These are phyloP conservation scores for Lasioglossum malachurum DNA, from an alignment of 2,888 invertebrate genomes.

Conservation along the genomic window DNA sequence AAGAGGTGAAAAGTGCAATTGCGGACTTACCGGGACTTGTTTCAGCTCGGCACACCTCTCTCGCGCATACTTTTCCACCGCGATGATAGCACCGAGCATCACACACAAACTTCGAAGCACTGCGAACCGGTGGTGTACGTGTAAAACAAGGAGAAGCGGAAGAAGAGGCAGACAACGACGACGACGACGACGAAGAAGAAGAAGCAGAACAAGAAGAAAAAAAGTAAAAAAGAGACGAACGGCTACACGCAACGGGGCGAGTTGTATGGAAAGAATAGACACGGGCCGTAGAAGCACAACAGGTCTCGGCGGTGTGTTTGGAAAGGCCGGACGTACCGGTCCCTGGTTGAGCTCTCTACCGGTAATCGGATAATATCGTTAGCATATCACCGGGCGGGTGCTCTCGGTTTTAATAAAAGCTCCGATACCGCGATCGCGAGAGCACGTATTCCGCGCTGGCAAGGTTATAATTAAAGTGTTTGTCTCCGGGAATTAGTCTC, in stretches of 20 bases:
- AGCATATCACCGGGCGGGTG: constrained; percentile 19
- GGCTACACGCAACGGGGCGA: background rate
- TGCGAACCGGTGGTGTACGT: background rate
- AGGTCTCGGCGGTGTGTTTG: background rate
- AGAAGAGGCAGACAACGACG: background rate
- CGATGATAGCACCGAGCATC: constrained; percentile 4
- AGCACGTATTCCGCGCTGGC: constrained; percentile 42
- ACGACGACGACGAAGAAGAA: background rate
- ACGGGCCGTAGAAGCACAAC: background rate
- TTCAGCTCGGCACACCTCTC: background rate
- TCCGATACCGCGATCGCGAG: constrained; percentile 62
- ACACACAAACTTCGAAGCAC: background rate
- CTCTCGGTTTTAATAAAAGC: constrained; percentile 70
- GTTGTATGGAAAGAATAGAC: background rate
- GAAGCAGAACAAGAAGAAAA: background rate
- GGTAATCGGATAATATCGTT: constrained; percentile 41
- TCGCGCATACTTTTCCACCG: background rate
- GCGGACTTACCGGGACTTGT: background rate
- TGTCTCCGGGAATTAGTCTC: constrained; percentile 71
- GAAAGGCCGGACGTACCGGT: background rate
- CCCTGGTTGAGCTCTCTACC: background rate
- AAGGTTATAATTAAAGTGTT: constrained; percentile 75
- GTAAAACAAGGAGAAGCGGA: background rate
- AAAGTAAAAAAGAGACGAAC: background rate
- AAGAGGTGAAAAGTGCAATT: background rate